Percentiles rank a stretch among this genome's conserved stretches.
Conservation (phyloP, 2,113 vertebrate genomes). For the Alethe diademata region DNA sequence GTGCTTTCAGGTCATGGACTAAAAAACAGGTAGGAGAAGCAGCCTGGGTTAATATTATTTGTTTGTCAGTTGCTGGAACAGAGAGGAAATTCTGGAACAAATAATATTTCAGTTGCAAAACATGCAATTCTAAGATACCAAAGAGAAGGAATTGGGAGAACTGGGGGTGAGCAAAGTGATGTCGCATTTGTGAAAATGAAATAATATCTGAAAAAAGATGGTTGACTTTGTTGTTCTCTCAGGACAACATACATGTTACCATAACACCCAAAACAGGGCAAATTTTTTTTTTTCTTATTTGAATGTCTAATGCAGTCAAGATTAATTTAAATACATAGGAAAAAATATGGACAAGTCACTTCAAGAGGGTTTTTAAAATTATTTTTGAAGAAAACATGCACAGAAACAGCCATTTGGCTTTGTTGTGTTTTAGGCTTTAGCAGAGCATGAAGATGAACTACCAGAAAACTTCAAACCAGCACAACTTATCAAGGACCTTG, state of each 20-base stretch:
- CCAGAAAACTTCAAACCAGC: conserved; percentile 98
- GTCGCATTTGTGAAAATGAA: background rate
- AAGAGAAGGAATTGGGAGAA: background rate
- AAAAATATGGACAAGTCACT: background rate
- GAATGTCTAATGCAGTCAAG: background rate
- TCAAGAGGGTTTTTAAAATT: background rate
- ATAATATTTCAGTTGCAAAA: background rate
- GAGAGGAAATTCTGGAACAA: background rate
- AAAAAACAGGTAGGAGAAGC: conserved; percentile 89
- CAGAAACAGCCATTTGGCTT: background rate
- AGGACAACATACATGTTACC: background rate
- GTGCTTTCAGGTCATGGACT: conserved; percentile 97
- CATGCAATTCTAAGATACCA: background rate
- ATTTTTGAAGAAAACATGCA: background rate
- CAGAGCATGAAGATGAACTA: conserved; percentile 96
- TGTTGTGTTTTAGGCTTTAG: conserved; percentile 82
- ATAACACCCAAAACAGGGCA: background rate
- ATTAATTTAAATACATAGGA: background rate
- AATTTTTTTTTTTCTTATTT: background rate
- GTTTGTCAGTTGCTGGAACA: background rate
- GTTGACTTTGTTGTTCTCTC: background rate
- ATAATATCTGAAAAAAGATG: background rate
- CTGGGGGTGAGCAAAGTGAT: background rate
- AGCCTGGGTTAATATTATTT: background rate
- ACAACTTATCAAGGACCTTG: conserved; percentile 98